A percentile compares a stretch with the other conserved stretches of the same genome.
These are phyloP conservation scores for Xyliphius kryptos DNA, from an alignment of 2,113 vertebrate genomes.

Conservation along the genomic window DNA sequence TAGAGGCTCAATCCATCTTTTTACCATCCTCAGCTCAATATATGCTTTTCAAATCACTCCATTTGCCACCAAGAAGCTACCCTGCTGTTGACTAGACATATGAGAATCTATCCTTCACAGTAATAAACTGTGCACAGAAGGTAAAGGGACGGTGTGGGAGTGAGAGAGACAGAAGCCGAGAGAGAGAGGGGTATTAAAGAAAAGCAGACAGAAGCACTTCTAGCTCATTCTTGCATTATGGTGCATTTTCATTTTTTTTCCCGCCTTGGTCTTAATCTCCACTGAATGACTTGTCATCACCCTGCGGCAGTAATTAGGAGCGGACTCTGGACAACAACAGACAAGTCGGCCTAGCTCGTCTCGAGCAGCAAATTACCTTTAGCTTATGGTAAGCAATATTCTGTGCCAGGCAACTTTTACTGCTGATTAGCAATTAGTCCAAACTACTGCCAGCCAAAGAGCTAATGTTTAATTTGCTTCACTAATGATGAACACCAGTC, in stretches of 20 bases:
- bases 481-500: conserved; percentile 63
- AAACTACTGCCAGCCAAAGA: conserved; percentile 64
- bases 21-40: conserved; percentile 32
- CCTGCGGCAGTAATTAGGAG: conserved; percentile 69
- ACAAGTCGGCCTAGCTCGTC: conserved; percentile 60
- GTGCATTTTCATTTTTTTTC: conserved; percentile 62
- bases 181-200: conserved; percentile 52
- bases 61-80: conserved; percentile 32
- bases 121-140: conserved; percentile 45
- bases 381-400: conserved; percentile 74
- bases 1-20: conserved; percentile 23
- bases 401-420: conserved; percentile 70
- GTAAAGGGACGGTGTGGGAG: conserved; percentile 7
- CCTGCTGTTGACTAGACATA: conserved; percentile 40
- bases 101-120: conserved; percentile 48
- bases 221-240: conserved; percentile 63
- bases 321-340: conserved; percentile 68
- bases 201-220: conserved; percentile 57
- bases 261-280: conserved; percentile 63
- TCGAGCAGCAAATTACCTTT: conserved; percentile 71
- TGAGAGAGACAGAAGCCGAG: conserved; percentile 18
- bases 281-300: conserved; percentile 66
- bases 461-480: conserved; percentile 73
- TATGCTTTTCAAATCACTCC: conserved; percentile 33
- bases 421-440: conserved; percentile 75